Conservation (phyloP, 2,797 vertebrate genomes). For the Neomorphus geoffroyi region DNA sequence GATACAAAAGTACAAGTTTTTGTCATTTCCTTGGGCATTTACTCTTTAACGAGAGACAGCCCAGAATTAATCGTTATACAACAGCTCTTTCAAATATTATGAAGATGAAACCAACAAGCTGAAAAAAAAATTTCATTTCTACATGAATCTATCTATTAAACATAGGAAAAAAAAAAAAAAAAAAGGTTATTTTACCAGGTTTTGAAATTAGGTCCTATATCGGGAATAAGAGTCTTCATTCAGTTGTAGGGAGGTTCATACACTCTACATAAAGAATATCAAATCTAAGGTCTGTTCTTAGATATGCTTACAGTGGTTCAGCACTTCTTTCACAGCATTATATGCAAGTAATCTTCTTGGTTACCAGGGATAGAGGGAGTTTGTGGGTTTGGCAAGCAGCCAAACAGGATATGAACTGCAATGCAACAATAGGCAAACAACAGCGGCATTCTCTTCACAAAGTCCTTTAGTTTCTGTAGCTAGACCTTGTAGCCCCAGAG, state of each 20-base stretch:
- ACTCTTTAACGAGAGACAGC: too few species aligned
- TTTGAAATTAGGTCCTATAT: neutral
- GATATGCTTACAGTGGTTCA: neutral
- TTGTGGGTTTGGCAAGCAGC: slow-evolving; percentile 18
- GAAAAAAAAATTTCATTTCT: neutral
- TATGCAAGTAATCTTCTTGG: slow-evolving; percentile 1
- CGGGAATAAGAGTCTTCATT: neutral
- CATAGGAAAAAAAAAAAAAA: neutral
- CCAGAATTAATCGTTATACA: too few species aligned
- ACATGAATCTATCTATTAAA: neutral
- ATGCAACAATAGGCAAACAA: slow-evolving; percentile 5
- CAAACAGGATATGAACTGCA: slow-evolving; percentile 11
- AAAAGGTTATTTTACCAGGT: neutral
- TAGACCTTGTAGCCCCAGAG: neutral
- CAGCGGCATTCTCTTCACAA: neutral
- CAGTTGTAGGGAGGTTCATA: neutral
- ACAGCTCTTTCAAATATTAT: too few species aligned
- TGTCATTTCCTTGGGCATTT: too few species aligned
- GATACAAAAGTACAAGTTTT: too few species aligned
- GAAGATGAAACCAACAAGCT: neutral
- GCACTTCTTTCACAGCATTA: slow-evolving; percentile 9
- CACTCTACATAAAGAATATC: neutral
- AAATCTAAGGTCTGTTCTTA: neutral
- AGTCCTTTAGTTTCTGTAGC: slow-evolving; percentile 12
- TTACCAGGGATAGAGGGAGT: neutral